A percentile compares a stretch with the other conserved stretches of the same genome.
phyloP scores from a whole-genome alignment of 1,140 invertebrate genomes.

The Odontomachus brunneus region DNA sequence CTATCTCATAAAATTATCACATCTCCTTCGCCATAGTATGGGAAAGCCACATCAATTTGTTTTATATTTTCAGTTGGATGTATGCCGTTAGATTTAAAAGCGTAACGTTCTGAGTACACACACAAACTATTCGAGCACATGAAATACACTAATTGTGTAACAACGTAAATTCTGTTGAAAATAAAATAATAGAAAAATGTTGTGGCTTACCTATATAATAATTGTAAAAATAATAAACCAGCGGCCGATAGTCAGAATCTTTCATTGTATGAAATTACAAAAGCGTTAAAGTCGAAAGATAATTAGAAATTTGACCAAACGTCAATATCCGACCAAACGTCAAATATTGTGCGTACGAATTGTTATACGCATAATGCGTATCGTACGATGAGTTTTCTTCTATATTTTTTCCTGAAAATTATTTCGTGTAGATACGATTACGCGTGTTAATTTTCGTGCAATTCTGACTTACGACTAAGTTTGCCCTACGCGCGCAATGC shows the following conservation, averaged over 20 bases:
- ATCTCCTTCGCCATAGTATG: conserved; percentile 5
- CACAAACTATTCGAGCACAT: not conserved
- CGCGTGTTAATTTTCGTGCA: conserved; percentile 11
- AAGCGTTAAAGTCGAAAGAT: conserved; percentile 22
- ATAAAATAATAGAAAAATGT: conserved; percentile 41
- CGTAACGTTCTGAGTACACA: not conserved
- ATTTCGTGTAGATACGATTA: not conserved
- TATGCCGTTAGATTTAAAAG: not conserved
- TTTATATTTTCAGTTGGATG: conserved; percentile 32
- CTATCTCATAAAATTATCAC: conserved; percentile 66
- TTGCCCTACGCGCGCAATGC: conserved; percentile 49
- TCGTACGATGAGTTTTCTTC: not conserved
- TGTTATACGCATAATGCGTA: not conserved
- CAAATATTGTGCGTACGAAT: no score
- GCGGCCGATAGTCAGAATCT: conserved; percentile 66
- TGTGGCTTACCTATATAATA: conserved; percentile 58
- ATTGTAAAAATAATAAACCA: conserved; percentile 57
- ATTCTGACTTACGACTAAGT: conserved; percentile 65
- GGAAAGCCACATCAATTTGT: conserved; percentile 71
- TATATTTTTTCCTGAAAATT: not conserved
- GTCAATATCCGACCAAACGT: not conserved
- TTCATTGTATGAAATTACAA: conserved; percentile 18
- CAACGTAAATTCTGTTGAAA: conserved; percentile 7
- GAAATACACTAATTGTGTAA: not conserved
- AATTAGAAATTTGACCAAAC: not conserved